A percentile compares a stretch with the other conserved stretches of the same genome.
Evolutionary conservation across 2,797 vertebrate species (phyloP).

Genomic region (Micromesistius poutassou): DNA sequence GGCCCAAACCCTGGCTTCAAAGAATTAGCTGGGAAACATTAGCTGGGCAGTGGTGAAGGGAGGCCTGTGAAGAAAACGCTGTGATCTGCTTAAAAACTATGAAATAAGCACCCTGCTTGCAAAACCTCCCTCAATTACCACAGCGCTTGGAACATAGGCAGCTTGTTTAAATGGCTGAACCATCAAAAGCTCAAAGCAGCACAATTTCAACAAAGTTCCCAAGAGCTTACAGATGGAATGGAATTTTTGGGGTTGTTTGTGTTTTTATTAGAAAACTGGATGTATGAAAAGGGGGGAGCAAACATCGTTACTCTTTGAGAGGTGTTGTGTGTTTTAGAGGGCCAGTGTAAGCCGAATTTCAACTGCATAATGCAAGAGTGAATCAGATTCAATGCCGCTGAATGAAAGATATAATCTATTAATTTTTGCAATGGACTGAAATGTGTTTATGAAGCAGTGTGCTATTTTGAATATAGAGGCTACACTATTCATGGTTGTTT

Average conservation of each 20-base stretch:
- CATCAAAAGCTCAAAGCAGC: conserved; percentile 26
- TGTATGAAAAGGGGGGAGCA: conserved; percentile 7
- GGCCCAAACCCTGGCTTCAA: conserved; percentile 1
- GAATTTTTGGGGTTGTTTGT: conserved; percentile 20
- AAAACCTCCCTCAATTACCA: conserved; percentile 23
- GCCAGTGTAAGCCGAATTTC: not conserved
- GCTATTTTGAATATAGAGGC: not conserved
- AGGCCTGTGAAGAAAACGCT: conserved; percentile 18
- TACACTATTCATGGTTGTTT: not conserved
- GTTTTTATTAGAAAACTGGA: conserved; percentile 16
- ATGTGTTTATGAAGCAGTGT: not conserved
- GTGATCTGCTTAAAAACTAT: conserved; percentile 30
- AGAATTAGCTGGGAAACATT: conserved; percentile 16
- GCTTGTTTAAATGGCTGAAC: conserved; percentile 29
- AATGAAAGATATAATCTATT: not conserved
- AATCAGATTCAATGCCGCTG: not conserved
- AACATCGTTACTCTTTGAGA: not conserved
- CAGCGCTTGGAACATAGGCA: conserved; percentile 16
- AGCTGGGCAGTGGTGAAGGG: not conserved
- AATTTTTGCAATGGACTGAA: not conserved
- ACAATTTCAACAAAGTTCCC: conserved; percentile 13
- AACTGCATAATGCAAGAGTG: not conserved
- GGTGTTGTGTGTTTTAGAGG: not conserved
- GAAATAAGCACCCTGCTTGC: conserved; percentile 21
- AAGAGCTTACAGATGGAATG: conserved; percentile 14